Evolutionary conservation across 2,888 invertebrate species (phyloP), one percentile per base, ranked within the genome.

Genomic region (Apodemia zela): DNA sequence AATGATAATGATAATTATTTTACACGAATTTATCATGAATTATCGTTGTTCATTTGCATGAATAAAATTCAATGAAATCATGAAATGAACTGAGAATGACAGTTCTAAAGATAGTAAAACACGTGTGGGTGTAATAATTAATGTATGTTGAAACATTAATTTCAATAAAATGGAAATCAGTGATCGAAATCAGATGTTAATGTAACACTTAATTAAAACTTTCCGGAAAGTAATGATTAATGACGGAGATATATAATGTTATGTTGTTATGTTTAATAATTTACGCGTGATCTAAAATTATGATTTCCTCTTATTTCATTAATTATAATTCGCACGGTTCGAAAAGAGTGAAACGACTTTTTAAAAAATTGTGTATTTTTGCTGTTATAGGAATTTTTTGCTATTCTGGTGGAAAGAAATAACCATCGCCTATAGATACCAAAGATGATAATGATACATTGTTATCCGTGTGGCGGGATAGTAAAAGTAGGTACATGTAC

Each of bases 101-200:
- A 38, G 38, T 38, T 38, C 38, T 13, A 38, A 3, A 38, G 38
- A 38, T 38, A 38, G 38, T 13, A 38, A 38, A 38, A 38, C 38
- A 42, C 42, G 15, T 63, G 66, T 67, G 63, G 67, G 64, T 54
- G 67, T 66, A 67, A 67, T 68, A 42, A 42, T 42, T 68, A 68
- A 60, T 63, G 62, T 61, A 61, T 66, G 54, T 54, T 42, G 25
- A 54, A 29, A 29, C 7, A 54, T 29, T 54, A 54, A 54, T 54
- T 25, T 25, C 15, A 21, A 54, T 54, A 6, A 21, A 54, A 54
- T 54, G 54, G 54, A 54, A 54, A 54, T 25, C 21, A 15, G 54
- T 21, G 13, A 25, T 54, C 7, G 18, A 51, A 51, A 51, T 51
- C 18, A 51, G 18, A 54, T 54, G 51, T 25, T 21, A 54, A 54